Evolutionary conservation across 2,888 invertebrate genomes (phyloP).

Genomic region (Synanthedon formicaeformis): DNA sequence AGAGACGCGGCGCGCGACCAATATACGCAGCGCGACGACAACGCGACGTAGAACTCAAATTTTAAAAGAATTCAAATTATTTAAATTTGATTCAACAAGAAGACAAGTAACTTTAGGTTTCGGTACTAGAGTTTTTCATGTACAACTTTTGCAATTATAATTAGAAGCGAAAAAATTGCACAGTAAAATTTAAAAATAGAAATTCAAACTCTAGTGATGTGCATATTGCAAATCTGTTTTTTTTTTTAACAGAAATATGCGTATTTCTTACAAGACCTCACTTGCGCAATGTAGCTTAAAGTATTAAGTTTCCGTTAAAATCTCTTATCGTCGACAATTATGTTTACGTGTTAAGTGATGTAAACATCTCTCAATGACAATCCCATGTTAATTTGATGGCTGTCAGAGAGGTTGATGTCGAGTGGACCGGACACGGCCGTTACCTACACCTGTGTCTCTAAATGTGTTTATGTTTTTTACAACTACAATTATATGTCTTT

Average conservation of each 20-base stretch:
- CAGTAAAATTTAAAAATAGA: too few relatives aligned
- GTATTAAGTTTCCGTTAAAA: conserved; percentile 43
- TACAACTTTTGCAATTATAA: too few relatives aligned
- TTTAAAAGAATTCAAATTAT: background rate
- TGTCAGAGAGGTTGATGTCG: conserved; percentile 27
- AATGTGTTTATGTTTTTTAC: background rate
- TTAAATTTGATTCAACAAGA: too few relatives aligned
- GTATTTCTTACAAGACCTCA: too few relatives aligned
- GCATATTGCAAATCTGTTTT: too few relatives aligned
- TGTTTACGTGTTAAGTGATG: conserved; percentile 39
- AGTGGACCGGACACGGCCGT: background rate
- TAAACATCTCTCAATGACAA: conserved; percentile 39
- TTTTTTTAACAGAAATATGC: too few relatives aligned
- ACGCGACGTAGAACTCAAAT: background rate
- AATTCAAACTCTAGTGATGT: too few relatives aligned
- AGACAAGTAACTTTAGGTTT: too few relatives aligned
- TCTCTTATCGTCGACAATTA: conserved; percentile 40
- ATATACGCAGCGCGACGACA: background rate
- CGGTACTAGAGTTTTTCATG: too few relatives aligned
- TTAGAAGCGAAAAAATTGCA: too few relatives aligned
- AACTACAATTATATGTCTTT: background rate
- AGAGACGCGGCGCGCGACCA: conserved; percentile 31
- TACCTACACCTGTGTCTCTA: background rate
- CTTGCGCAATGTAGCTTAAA: too few relatives aligned
- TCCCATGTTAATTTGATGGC: conserved; percentile 52